Evolutionary conservation across 2,888 invertebrate species (phyloP), one percentile per base, ranked within the genome.

Genomic region (Thalpophila matura): DNA sequence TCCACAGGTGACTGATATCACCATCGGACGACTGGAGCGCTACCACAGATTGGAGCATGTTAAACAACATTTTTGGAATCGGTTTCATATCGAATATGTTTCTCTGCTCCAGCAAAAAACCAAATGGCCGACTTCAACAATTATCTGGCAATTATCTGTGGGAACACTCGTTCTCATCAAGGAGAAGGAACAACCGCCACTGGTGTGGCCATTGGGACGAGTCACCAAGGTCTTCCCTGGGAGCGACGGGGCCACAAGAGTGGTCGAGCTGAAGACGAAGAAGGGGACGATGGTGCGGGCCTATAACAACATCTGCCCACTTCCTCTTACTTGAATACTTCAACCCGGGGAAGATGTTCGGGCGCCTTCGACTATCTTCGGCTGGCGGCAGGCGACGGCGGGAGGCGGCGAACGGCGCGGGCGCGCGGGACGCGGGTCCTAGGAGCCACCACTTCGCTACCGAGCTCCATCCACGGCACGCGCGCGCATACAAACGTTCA

Each of bases 41-140:
- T 47, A 47, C 47, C 33, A 10, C 20, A 47, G 22, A 5, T 33
- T 47, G 4, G 47, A 47, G 22, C 33, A 47, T 47, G 33, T 47
- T 3, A 31, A 33, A 22, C 47, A 47, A 16, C 45, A n/a, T 9
- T 29, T n/a, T 20, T 46, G 20, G 29, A 20, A 31, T 1, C 29
- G 20, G 0, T 29, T 29, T 20, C 20, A 20, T 4, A 0, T 46
- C 12, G 12, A 45, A 20, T 20, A 31, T n/a, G n/a, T 45, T 27
- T 43, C 43, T 43, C 27, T 43, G 16, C 16, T 27, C 3, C 43
- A 43, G 16, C 16, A 6, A 27, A 43, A 43, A 3, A 10, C 22
- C 1, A 18, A n/a, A 6, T 45, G 29, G 4, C 16, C 29, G n/a
- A 0, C 18, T 0, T 45, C 45, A n/a, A 45, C 45, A 29, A 4